phyloP scores from a whole-genome alignment of 2,888 invertebrate genomes.

The Beris chalybata region DNA sequence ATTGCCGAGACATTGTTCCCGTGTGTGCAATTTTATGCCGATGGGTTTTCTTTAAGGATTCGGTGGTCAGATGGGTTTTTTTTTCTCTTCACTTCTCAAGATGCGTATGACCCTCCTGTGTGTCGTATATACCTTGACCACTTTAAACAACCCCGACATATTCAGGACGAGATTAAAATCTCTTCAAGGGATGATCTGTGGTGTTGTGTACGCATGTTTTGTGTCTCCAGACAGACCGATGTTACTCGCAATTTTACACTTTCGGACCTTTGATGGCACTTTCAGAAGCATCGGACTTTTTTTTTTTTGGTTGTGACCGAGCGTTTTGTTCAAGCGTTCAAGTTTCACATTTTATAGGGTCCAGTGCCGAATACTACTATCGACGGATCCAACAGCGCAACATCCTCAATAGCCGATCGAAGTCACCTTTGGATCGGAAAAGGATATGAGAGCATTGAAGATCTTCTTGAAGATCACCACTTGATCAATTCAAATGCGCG shows the following conservation, averaged over 20 bases:
- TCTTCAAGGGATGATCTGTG: background rate
- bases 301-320: background rate
- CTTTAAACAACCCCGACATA: background rate
- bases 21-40: conserved; percentile 10
- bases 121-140: conserved; percentile 1
- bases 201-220: background rate
- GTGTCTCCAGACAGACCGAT: background rate
- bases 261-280: background rate
- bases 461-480: conserved; percentile 19
- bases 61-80: conserved; percentile 7
- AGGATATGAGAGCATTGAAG: conserved; percentile 3
- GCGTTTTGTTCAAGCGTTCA: background rate
- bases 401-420: too few relatives aligned
- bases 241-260: background rate
- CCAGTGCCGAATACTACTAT: too few relatives aligned
- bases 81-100: background rate
- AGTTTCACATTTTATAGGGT: too few relatives aligned
- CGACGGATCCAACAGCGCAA: too few relatives aligned
- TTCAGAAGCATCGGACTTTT: background rate
- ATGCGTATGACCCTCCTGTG: background rate
- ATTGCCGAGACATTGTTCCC: conserved; percentile 32
- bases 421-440: background rate
- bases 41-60: conserved; percentile 2
- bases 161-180: conserved; percentile 17
- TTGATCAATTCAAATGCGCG: conserved; percentile 1